Evolutionary conservation across 1,140 invertebrate genomes (phyloP), one percentile per base, ranked within the genome.

Genomic region (Aphelinus certus): DNA sequence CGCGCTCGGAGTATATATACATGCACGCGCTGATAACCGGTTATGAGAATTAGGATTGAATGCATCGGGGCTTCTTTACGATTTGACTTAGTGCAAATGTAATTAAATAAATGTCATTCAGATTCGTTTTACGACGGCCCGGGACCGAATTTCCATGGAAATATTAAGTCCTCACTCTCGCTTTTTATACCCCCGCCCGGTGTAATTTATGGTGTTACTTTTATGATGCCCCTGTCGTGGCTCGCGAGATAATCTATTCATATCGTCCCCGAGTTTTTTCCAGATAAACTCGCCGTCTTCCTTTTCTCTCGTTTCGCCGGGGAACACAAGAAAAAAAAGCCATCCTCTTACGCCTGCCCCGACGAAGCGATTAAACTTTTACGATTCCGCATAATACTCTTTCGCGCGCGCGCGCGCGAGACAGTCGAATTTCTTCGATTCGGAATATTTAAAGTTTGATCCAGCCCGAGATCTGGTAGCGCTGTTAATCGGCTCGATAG

Each of bases 121-220:
- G 79, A 79, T 82, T 79, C 79, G 77, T 83, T 85, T 85, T 84
- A 85, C 80, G 84, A 83, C 73, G 79, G 75, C 60, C 68, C 69
- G 67, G 66, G 74, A 77, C 68, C 60, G 55, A 57, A 79, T 80
- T 77, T 76, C 79, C 78, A 72, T 77, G 79, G 71, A 77, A 78
- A 79, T 77, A 80, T 75, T 75, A 77, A 65, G 76, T 76, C 56
- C 60, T 71, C 57, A 71, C 62, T 67, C 57, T 58, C 73, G 65
- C 61, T 60, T 67, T 79, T 80, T 80, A 81, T 79, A 79, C 77
- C 74, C 76, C 76, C 78, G 60, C 7, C 53, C 9, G 63, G 46
- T 67, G 60, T 64, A 79, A 86, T 85, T 86, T 85, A 84, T 83
- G 84, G 81, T 81, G 82, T 80, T 84, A 82, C 78, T 84, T 85